These are phyloP conservation scores for Xenopus petersii DNA, from an alignment of 2,797 vertebrate species.

Conservation along the genomic window DNA sequence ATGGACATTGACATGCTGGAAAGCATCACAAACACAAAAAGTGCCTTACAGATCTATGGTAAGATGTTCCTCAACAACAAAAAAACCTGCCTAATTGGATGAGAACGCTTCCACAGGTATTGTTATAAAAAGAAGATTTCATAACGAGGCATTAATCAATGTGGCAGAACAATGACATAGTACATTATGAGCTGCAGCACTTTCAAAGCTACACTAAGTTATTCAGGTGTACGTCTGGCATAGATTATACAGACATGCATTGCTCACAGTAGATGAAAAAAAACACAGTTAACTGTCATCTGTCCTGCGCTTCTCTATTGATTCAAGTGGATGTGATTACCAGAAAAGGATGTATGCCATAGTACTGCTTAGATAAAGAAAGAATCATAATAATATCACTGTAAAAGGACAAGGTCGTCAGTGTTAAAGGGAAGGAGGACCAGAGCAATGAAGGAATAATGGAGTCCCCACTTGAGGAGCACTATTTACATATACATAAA, in stretches of 20 bases:
- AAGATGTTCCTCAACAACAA: constrained; percentile 44
- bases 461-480: no score
- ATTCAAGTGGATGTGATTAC: background rate
- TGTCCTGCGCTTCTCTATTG: constrained; percentile 16
- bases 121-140: constrained; percentile 38
- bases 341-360: background rate
- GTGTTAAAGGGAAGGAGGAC: no score
- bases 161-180: constrained; percentile 39
- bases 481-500: no score
- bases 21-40: constrained; percentile 46
- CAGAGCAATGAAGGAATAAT: no score
- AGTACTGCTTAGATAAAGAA: background rate
- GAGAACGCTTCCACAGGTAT: constrained; percentile 39
- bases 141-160: constrained; percentile 46
- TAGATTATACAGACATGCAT: constrained; percentile 29
- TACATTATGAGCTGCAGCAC: constrained; percentile 30
- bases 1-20: constrained; percentile 43
- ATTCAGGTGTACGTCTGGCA: constrained; percentile 2
- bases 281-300: constrained; percentile 21
- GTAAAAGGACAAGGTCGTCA: no score
- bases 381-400: no score
- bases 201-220: background rate
- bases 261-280: constrained; percentile 23
- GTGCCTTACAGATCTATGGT: constrained; percentile 50
- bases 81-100: constrained; percentile 34